Evolutionary conservation across 2,113 vertebrate genomes (phyloP).

Genomic region (Tachysurus vachellii): DNA sequence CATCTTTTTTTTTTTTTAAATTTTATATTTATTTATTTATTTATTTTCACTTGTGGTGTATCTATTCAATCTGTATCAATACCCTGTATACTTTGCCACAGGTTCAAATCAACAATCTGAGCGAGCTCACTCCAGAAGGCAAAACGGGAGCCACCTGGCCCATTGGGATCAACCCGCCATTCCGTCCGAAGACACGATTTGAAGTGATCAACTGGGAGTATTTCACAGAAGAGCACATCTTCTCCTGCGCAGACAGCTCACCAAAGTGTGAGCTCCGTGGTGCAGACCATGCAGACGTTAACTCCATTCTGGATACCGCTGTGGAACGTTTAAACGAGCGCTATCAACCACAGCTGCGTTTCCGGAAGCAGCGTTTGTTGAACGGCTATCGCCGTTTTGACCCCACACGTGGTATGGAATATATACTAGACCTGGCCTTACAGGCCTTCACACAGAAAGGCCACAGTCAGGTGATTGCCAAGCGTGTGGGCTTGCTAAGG

Average conservation of each 20-base stretch:
- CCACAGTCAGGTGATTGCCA: conserved; percentile 83
- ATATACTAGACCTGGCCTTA: conserved; percentile 87
- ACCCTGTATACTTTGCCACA: conserved; percentile 56
- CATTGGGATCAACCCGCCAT: conserved; percentile 86
- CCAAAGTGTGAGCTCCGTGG: conserved; percentile 92
- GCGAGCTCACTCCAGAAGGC: conserved; percentile 83
- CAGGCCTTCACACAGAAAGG: conserved; percentile 90
- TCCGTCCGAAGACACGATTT: conserved; percentile 87
- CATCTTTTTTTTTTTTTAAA: too few relatives aligned
- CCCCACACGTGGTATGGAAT: conserved; percentile 93
- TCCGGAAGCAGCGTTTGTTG: conserved; percentile 84
- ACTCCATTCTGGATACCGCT: conserved; percentile 80
- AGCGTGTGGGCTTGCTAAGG: conserved; percentile 85
- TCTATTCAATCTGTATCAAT: background rate
- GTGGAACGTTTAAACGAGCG: conserved; percentile 85
- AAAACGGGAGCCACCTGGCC: conserved; percentile 88
- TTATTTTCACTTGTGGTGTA: background rate
- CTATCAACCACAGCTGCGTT: conserved; percentile 89
- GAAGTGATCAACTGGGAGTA: conserved; percentile 97
- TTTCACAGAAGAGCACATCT: conserved; percentile 93
- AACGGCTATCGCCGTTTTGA: conserved; percentile 95
- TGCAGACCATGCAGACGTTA: conserved; percentile 80
- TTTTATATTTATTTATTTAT: too few relatives aligned
- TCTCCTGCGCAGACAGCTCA: conserved; percentile 84
- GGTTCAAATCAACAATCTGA: conserved; percentile 95